Evolutionary conservation across 2,888 invertebrate species (phyloP).

Genomic region (Polyommatus iphigenia): DNA sequence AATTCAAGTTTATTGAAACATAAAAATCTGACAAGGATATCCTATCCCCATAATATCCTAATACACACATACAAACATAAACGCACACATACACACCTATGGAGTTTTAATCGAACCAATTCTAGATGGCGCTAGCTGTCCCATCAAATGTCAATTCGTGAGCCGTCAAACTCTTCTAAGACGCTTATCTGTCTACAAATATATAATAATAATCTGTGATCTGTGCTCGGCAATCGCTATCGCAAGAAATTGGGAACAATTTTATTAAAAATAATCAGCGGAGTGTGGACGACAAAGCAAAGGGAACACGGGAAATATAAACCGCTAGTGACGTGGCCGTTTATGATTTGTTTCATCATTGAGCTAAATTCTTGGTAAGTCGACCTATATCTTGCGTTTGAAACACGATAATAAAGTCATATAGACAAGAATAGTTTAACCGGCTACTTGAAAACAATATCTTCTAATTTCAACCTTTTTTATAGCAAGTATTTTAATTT

Average conservation of each 20-base stretch:
- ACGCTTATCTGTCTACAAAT: no score
- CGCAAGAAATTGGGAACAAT: slow-evolving; percentile 42
- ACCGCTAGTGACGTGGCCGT: slow-evolving; percentile 67
- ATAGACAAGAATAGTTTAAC: neutral
- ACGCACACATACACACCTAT: no score
- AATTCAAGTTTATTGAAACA: no score
- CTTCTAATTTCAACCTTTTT: slow-evolving; percentile 32
- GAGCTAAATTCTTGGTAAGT: slow-evolving; percentile 23
- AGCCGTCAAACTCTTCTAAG: no score
- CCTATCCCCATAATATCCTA: no score
- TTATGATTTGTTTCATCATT: slow-evolving; percentile 28
- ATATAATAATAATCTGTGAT: no score
- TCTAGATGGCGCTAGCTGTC: no score
- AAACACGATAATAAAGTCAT: neutral
- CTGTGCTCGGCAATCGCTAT: neutral
- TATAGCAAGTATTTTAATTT: no score
- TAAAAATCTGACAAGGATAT: no score
- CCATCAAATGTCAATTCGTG: no score
- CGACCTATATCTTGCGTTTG: neutral
- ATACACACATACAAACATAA: no score
- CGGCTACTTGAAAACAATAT: neutral
- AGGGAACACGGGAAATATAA: slow-evolving; percentile 20
- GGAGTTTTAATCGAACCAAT: no score
- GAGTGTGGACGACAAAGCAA: slow-evolving; percentile 6
- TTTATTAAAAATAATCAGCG: slow-evolving; percentile 44